Percentiles rank a stretch among this genome's conserved stretches.
These are phyloP conservation scores for Colistium nudipinnis DNA, from an alignment of 2,113 vertebrate species.

Conservation along the genomic window DNA sequence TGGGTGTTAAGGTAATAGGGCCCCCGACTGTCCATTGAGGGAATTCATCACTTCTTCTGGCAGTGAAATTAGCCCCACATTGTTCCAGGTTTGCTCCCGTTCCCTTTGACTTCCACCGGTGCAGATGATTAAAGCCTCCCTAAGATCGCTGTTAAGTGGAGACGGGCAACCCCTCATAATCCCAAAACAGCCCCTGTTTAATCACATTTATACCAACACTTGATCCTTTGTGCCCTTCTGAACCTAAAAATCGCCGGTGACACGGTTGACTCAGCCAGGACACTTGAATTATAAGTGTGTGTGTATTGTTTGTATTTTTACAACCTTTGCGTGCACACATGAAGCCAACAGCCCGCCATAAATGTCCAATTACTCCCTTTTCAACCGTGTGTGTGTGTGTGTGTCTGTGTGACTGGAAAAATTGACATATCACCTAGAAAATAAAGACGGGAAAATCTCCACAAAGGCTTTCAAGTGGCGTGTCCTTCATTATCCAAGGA, in stretches of 20 bases:
- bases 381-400: background rate
- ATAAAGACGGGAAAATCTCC: slow-evolving; percentile 1
- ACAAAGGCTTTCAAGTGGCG: background rate
- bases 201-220: slow-evolving; percentile 44
- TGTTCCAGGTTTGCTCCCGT: slow-evolving; percentile 42
- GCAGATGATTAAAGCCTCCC: slow-evolving; percentile 46
- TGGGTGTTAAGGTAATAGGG: slow-evolving; percentile 56
- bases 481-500: slow-evolving; percentile 22
- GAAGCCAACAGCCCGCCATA: background rate
- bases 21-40: slow-evolving; percentile 53
- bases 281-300: background rate
- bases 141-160: slow-evolving; percentile 29
- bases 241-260: slow-evolving; percentile 1
- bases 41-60: slow-evolving; percentile 53
- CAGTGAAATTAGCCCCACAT: slow-evolving; percentile 53
- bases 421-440: background rate
- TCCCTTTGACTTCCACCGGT: slow-evolving; percentile 41
- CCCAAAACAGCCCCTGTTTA: slow-evolving; percentile 42
- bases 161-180: slow-evolving; percentile 42
- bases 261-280: background rate
- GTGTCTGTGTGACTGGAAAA: too few species aligned
- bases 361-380: background rate
- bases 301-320: background rate
- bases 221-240: slow-evolving; percentile 28
- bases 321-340: background rate